Evolutionary conservation across 2,888 invertebrate genomes (phyloP).

Genomic region (Dimorphilus gyrociliatus): DNA sequence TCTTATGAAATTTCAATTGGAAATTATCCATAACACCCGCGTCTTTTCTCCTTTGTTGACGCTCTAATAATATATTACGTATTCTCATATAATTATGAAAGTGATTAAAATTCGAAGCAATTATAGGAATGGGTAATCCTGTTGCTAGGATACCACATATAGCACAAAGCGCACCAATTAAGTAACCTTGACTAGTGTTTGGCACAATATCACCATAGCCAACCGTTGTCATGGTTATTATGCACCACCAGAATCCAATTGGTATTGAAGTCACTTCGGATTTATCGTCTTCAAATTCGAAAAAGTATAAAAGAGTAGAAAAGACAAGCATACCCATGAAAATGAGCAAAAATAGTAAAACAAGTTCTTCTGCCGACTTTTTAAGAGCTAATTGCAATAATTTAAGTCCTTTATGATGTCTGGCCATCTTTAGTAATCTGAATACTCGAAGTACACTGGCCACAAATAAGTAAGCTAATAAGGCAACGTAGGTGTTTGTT

Average conservation of each 20-base stretch:
- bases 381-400: constrained; percentile 14
- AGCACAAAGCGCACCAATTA: constrained; percentile 17
- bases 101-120: constrained; percentile 18
- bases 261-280: constrained; percentile 33
- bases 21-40: too few species aligned
- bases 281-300: constrained; percentile 24
- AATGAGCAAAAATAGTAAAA: constrained; percentile 28
- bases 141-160: constrained; percentile 17
- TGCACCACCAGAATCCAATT: constrained; percentile 34
- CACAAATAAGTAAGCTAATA: constrained; percentile 1
- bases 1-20: too few species aligned
- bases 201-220: constrained; percentile 21
- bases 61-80: constrained; percentile 3
- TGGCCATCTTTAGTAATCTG: constrained; percentile 14
- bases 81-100: constrained; percentile 12
- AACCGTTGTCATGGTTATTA: constrained; percentile 20
- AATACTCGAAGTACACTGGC: constrained; percentile 14
- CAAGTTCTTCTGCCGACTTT: constrained; percentile 15
- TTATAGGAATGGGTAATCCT: constrained; percentile 21
- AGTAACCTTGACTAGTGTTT: constrained; percentile 13
- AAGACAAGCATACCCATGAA: constrained; percentile 31
- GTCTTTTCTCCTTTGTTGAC: too few species aligned
- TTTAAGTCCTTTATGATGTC: constrained; percentile 14
- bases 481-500: constrained; percentile 5
- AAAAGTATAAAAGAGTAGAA: constrained; percentile 30